Evolutionary conservation across 64 coral and sea anemone species (phyloP).

Genomic region (Actinia equina): DNA sequence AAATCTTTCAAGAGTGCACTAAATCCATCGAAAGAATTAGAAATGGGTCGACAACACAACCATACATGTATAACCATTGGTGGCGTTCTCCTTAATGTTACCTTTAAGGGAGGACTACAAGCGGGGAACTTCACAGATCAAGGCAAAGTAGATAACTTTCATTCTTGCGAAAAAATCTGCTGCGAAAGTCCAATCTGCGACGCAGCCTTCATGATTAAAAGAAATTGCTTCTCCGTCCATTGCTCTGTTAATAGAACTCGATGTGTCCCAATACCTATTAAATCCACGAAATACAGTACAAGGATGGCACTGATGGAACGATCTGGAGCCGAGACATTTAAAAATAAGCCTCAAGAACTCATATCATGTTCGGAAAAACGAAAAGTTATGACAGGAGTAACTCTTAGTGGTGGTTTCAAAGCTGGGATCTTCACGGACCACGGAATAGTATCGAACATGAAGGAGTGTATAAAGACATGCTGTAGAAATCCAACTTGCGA

Average conservation of each 20-base stretch:
- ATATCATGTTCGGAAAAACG: constrained; percentile 5
- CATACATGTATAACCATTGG: constrained; percentile 12
- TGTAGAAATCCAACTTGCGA: constrained; percentile 48
- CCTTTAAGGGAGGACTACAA: constrained; percentile 58
- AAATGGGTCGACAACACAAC: neutral
- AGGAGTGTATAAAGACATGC: constrained; percentile 46
- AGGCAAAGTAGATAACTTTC: constrained; percentile 30
- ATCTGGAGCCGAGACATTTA: constrained; percentile 5
- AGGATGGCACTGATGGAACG: constrained; percentile 52
- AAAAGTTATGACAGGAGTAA: constrained; percentile 30
- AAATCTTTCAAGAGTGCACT: constrained; percentile 25
- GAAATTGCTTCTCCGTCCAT: constrained; percentile 72
- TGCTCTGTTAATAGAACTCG: constrained; percentile 47
- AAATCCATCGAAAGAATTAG: neutral
- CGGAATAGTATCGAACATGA: constrained; percentile 44
- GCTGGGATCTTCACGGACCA: constrained; percentile 72
- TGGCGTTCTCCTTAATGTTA: constrained; percentile 39
- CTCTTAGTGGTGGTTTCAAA: constrained; percentile 59
- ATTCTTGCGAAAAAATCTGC: constrained; percentile 50
- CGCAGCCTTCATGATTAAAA: constrained; percentile 68
- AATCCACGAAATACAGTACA: constrained; percentile 55
- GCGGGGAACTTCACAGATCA: constrained; percentile 90
- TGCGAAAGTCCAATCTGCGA: constrained; percentile 54
- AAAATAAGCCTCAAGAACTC: neutral
- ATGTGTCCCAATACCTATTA: constrained; percentile 60